A percentile compares a stretch with the other conserved stretches of the same genome.
Conservation (phyloP, 1,140 invertebrate genomes). For the Schlechtendalia chinensis region DNA sequence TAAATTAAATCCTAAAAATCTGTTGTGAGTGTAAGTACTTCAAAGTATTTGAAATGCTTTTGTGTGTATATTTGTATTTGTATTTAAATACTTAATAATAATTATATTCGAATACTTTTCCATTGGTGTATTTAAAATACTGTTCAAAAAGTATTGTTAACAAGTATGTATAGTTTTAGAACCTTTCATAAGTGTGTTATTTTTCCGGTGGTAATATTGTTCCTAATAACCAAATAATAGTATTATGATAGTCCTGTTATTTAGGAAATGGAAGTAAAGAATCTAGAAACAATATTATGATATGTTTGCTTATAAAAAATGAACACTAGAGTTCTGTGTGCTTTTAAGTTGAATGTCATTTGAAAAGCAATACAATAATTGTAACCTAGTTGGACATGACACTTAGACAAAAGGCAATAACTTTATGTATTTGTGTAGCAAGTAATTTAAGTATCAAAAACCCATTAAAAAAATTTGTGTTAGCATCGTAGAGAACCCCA, state of each 20-base stretch:
- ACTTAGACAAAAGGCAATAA: conserved; percentile 49
- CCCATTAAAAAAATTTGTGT: conserved; percentile 12
- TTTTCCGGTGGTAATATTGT: conserved; percentile 44
- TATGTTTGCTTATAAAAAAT: conserved; percentile 19
- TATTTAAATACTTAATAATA: too few relatives aligned
- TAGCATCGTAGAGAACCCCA: background rate
- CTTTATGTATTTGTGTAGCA: conserved; percentile 16
- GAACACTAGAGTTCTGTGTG: conserved; percentile 17
- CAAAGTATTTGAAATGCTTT: too few relatives aligned
- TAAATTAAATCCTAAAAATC: too few relatives aligned
- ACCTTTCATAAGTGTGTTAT: conserved; percentile 23
- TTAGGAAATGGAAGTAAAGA: conserved; percentile 1
- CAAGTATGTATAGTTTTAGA: background rate
- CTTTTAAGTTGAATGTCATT: conserved; percentile 17
- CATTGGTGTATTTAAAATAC: too few relatives aligned
- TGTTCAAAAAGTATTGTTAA: too few relatives aligned
- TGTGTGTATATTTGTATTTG: too few relatives aligned
- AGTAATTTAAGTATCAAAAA: conserved; percentile 8
- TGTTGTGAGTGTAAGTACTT: too few relatives aligned
- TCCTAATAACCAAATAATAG: conserved; percentile 17
- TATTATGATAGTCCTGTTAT: conserved; percentile 36
- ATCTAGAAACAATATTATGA: conserved; percentile 43
- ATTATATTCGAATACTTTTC: too few relatives aligned
- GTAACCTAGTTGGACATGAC: conserved; percentile 30
- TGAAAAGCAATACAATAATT: conserved; percentile 29